Evolutionary conservation across 2,113 vertebrate genomes (phyloP).

Genomic region (Microtus ochrogaster): DNA sequence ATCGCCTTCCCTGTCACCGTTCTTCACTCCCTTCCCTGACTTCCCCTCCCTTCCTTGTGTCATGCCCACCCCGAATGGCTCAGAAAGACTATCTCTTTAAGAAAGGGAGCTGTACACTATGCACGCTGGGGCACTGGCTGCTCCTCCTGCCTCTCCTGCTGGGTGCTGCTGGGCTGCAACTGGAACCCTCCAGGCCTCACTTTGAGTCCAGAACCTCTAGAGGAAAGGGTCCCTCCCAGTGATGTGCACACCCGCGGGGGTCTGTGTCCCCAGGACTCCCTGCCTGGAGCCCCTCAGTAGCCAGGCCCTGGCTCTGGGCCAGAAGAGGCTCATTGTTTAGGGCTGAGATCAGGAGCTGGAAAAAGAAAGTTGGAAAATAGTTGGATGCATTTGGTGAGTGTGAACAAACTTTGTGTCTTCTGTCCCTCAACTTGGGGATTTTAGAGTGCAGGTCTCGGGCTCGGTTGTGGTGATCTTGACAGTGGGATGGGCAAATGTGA

Average conservation of each 20-base stretch:
- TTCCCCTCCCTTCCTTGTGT: not conserved
- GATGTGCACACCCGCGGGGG: not conserved
- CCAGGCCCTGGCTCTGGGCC: constrained; percentile 56
- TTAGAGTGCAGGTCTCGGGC: constrained; percentile 15
- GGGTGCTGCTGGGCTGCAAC: not conserved
- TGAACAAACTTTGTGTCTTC: constrained; percentile 55
- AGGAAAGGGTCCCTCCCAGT: constrained; percentile 67
- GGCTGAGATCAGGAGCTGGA: constrained; percentile 81
- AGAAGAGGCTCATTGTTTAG: constrained; percentile 75
- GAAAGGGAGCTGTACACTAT: constrained; percentile 72
- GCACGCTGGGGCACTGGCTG: not conserved
- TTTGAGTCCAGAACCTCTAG: constrained; percentile 55
- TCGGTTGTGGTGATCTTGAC: not conserved
- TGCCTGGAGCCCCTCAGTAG: not conserved
- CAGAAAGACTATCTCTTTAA: constrained; percentile 84
- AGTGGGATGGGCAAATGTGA: not conserved
- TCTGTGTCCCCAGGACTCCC: not conserved
- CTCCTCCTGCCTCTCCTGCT: constrained; percentile 72
- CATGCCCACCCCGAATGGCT: not conserved
- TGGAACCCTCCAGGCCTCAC: constrained; percentile 45
- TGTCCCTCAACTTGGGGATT: not conserved
- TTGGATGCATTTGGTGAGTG: constrained; percentile 81
- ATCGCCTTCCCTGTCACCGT: not conserved
- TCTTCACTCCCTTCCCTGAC: not conserved
- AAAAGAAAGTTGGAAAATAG: constrained; percentile 80